These are phyloP conservation scores for Polypterus senegalus DNA, from an alignment of 2,113 vertebrate genomes.

Conservation along the genomic window DNA sequence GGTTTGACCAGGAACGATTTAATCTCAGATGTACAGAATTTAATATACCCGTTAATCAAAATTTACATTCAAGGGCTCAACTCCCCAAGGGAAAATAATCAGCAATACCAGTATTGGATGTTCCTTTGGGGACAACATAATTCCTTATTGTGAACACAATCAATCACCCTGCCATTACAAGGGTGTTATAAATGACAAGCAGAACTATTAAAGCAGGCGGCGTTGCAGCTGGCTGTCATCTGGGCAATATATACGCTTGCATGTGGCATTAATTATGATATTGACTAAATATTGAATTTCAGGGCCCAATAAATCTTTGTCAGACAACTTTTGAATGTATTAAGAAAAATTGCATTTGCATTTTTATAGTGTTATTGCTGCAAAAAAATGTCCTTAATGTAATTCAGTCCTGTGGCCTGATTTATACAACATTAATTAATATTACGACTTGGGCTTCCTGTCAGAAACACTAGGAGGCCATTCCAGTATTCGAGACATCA, in stretches of 20 bases:
- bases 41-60: slow-evolving; percentile 67
- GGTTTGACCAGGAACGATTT: slow-evolving; percentile 56
- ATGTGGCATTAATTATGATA: slow-evolving; percentile 40
- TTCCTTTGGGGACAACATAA: slow-evolving; percentile 39
- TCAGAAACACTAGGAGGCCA: no score
- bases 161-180: slow-evolving; percentile 53
- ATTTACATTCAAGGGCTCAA: slow-evolving; percentile 40
- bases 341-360: slow-evolving; percentile 14
- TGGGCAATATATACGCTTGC: slow-evolving; percentile 24
- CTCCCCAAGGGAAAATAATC: slow-evolving; percentile 50
- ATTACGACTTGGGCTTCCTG: no score
- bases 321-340: slow-evolving; percentile 26
- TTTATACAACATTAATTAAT: neutral
- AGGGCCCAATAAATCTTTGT: slow-evolving; percentile 25
- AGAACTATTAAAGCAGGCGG: slow-evolving; percentile 36
- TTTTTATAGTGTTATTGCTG: slow-evolving; percentile 18
- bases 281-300: slow-evolving; percentile 38
- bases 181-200: slow-evolving; percentile 42
- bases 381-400: slow-evolving; percentile 23
- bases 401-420: slow-evolving; percentile 1
- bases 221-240: slow-evolving; percentile 34
- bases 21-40: slow-evolving; percentile 59
- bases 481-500: no score
- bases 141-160: slow-evolving; percentile 51
- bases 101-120: slow-evolving; percentile 36